Conservation (phyloP, 2,888 invertebrate genomes). For the Hemistola chrysoprasaria region DNA sequence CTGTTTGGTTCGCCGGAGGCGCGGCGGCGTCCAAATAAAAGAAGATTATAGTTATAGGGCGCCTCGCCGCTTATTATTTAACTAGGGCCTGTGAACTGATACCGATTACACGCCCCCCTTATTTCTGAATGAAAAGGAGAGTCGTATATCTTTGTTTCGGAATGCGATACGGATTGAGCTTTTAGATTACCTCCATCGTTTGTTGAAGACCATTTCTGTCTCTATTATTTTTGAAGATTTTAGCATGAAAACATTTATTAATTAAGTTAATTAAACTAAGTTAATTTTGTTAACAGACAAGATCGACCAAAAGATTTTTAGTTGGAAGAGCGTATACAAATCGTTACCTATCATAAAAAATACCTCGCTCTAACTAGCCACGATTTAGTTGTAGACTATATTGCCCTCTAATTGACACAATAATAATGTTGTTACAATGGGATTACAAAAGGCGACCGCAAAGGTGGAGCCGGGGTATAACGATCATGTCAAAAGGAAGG, state of each 20-base stretch:
- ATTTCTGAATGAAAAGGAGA: conserved; percentile 46
- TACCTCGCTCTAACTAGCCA: conserved; percentile 56
- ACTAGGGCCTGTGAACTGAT: conserved; percentile 71
- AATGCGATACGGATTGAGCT: conserved; percentile 25
- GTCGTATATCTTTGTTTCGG: conserved; percentile 37
- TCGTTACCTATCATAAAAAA: conserved; percentile 27
- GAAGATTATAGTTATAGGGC: conserved; percentile 75
- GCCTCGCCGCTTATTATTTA: conserved; percentile 74
- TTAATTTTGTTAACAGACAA: too few relatives aligned
- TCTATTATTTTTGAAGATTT: too few relatives aligned
- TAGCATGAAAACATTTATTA: too few relatives aligned
- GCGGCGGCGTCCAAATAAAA: conserved; percentile 67
- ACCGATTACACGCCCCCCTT: conserved; percentile 66
- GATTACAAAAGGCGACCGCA: conserved; percentile 75
- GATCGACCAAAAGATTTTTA: conserved; percentile 23
- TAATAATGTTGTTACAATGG: conserved; percentile 75
- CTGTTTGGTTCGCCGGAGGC: conserved; percentile 55
- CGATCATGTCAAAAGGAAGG: conserved; percentile 80
- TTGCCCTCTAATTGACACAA: conserved; percentile 74
- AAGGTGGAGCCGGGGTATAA: conserved; percentile 73
- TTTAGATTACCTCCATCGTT: conserved; percentile 11
- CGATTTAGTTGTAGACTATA: conserved; percentile 65
- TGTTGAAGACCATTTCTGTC: too few relatives aligned
- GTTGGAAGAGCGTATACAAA: conserved; percentile 19
- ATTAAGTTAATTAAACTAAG: too few relatives aligned